These are phyloP conservation scores for Prionace glauca DNA, from an alignment of 2,797 vertebrate genomes.

Conservation along the genomic window DNA sequence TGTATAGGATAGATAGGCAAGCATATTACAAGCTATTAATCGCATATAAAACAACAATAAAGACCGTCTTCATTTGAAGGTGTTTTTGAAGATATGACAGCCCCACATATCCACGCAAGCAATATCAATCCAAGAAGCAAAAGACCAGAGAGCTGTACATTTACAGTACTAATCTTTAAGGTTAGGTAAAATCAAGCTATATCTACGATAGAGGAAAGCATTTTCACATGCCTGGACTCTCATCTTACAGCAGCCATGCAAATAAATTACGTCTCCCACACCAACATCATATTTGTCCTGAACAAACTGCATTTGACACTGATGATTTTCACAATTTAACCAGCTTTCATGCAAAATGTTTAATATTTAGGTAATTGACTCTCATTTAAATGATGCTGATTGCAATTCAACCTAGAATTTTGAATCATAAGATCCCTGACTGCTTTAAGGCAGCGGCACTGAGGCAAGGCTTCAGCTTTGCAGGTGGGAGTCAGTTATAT, in stretches of 20 bases:
- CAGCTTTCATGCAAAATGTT: background rate
- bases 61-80: background rate
- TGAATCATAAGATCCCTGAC: too few relatives aligned
- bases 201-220: background rate
- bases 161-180: background rate
- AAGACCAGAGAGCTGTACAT: background rate
- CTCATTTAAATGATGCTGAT: too few relatives aligned
- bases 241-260: background rate
- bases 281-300: background rate
- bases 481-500: too few relatives aligned
- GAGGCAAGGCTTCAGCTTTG: too few relatives aligned
- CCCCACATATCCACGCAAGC: background rate
- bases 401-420: too few relatives aligned
- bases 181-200: background rate
- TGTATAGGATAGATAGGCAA: constrained; percentile 2
- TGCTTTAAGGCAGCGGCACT: too few relatives aligned
- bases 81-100: background rate
- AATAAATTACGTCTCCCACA: background rate
- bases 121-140: background rate
- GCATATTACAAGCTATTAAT: background rate
- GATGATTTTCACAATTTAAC: background rate
- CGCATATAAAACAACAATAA: background rate
- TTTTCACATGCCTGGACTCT: background rate
- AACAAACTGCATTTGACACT: background rate
- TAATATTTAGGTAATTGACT: background rate